A percentile compares a stretch with the other conserved stretches of the same genome.
These are phyloP conservation scores for Crax fasciolata DNA, from an alignment of 2,797 vertebrate genomes.

Conservation along the genomic window DNA sequence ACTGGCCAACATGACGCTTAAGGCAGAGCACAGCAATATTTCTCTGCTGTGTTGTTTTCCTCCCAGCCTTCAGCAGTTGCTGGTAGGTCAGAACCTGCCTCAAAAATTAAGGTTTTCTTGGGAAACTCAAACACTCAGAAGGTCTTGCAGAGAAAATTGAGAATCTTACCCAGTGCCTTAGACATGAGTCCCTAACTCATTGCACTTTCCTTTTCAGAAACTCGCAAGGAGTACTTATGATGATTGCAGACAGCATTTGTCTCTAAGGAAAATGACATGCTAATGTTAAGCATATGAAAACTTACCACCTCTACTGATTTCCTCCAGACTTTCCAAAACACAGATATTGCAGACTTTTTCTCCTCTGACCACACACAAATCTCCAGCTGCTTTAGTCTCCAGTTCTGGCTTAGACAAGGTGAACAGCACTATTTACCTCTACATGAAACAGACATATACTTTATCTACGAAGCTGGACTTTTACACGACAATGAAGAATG, in stretches of 20 bases:
- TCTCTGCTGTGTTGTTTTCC: not conserved
- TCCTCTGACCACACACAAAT: not conserved
- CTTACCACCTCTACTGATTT: not conserved
- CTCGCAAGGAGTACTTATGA: too few relatives aligned
- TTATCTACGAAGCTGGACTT: not conserved
- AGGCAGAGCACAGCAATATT: not conserved
- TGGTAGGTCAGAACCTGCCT: not conserved
- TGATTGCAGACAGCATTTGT: not conserved
- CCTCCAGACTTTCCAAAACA: conserved; percentile 15
- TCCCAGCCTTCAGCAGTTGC: not conserved
- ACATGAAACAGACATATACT: not conserved
- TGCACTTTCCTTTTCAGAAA: not conserved
- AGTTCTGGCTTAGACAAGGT: not conserved
- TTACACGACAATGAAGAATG: not conserved
- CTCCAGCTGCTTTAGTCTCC: not conserved
- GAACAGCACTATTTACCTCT: not conserved
- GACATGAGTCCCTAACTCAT: not conserved
- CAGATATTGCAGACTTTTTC: not conserved
- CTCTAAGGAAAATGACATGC: not conserved
- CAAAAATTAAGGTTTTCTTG: not conserved
- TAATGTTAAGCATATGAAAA: not conserved
- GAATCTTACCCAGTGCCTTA: not conserved
- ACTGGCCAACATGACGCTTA: not conserved
- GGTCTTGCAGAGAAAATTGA: not conserved
- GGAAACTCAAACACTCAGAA: not conserved